Evolutionary conservation across 2,888 invertebrate genomes (phyloP), one percentile per base, ranked within the genome.

Genomic region (Argyresthia goedartella): DNA sequence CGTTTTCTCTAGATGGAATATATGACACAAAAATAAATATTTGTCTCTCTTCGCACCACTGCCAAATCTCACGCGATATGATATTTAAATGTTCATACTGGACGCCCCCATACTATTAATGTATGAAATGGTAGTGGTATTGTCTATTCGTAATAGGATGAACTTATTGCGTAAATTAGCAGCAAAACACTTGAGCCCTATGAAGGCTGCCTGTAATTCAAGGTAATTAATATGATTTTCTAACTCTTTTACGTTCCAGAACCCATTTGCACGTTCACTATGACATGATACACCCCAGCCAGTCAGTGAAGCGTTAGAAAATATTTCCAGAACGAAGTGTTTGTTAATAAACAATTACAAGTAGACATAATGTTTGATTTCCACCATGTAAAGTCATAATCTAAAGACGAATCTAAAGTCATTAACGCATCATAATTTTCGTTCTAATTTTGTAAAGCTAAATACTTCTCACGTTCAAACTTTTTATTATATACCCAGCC

Each of bases 281-380:
- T 51, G 49, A 50, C 57, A 57, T 0, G 25, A 35, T 1, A 36
- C 50, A 0, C 56, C 56, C 55, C 56, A 58, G 0, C 58, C 56
- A 8, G 55, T 54, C 7, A 51, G 14, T 4, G 54, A 54, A 0
- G 57, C 54, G 41, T 58, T 55, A 4, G 55, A 51, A 51, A 51
- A 55, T n/a, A 58, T 55, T 54, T 56, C 56, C 41, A 56, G 14
- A 9, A 11, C 14, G 39, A 49, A 57, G 1, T 45, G 8, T 2
- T 41, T 51, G 6, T n/a, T 8, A 42, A 9, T 11, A 50, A 43
- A 6, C 4, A 33, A 33, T 43, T 50, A 6, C 10, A 13, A n/a
- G n/a, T 33, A 33, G 8, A 43, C 7, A 15, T 42, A 33, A 50
- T 43, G 33, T 50, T 42, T n/a, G 8, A n/a, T 16, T 25, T 9